Conservation (phyloP, 2,888 invertebrate genomes). For the Archaeoteleia sp. region DNA sequence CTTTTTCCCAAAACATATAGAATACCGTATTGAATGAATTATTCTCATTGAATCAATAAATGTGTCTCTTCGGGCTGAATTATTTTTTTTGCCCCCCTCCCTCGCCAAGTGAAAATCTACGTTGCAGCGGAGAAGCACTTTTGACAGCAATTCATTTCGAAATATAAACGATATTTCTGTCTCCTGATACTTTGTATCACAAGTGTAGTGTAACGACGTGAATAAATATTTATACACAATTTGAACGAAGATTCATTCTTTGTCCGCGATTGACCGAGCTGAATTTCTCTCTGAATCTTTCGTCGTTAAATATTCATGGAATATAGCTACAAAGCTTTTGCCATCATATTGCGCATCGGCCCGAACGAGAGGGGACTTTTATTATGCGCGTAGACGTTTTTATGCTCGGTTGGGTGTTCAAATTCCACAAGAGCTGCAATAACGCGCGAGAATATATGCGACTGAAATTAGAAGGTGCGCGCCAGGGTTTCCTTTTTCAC, state of each 20-base stretch:
- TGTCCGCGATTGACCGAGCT: conserved; percentile 34
- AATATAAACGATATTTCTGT: conserved; percentile 32
- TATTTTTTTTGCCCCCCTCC: too few species aligned
- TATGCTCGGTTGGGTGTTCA: conserved; percentile 36
- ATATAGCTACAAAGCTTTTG: conserved; percentile 36
- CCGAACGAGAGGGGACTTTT: conserved; percentile 32
- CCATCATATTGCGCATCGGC: conserved; percentile 34
- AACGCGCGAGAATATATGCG: conserved; percentile 35
- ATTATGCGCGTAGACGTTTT: conserved; percentile 41
- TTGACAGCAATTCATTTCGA: conserved; percentile 1
- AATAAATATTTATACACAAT: conserved; percentile 46
- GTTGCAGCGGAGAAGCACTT: conserved; percentile 4
- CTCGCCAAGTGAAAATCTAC: too few species aligned
- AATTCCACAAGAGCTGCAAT: conserved; percentile 33
- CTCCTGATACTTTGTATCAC: conserved; percentile 24
- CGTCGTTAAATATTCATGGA: conserved; percentile 47
- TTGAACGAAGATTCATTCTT: conserved; percentile 42
- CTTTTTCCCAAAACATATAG: too few species aligned
- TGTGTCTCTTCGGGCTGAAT: too few species aligned
- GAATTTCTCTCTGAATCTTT: conserved; percentile 38
- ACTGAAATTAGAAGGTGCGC: conserved; percentile 34
- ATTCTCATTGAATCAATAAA: conserved; percentile 10
- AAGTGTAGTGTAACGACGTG: conserved; percentile 21
- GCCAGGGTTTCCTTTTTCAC: conserved; percentile 9
- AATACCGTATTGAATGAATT: conserved; percentile 11